Base-by-base conservation (phyloP, 2,888 invertebrate genomes). In the Rosalia funebris region DNA sequence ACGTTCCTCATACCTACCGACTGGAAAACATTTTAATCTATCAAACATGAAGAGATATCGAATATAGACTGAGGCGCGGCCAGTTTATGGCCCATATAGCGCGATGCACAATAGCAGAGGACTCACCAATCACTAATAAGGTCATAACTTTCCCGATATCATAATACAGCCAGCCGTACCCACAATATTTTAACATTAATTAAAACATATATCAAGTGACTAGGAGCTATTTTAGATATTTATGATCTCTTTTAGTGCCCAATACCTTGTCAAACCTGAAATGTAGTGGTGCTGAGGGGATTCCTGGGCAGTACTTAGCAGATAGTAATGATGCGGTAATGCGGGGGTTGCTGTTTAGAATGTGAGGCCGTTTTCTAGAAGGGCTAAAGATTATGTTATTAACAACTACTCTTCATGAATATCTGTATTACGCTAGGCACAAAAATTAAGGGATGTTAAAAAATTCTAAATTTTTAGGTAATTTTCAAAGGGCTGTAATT, bases 71-170 rank as follows among this genome's bases (percentile, higher is more conserved):
- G 63, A 66, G 69, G 70, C 72, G 77, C 75, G 79, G 72, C 75
- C 72, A 75, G 75, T 76, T 79, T 80, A 79, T 78, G 68, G 77
- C 76, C 73, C 76, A 71, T 76, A 76, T 76, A 75, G 74, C 74
- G 69, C 74, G 73, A 73, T 70, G 68, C 70, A 71, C 71, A 72
- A 73, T 71, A 70, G 68, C 64, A 60, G 37, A 63, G 70, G 68
- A 68, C 70, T 63, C 71, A 74, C 77, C 78, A 79, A 79, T 79
- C 78, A 73, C 76, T 78, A 79, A 79, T 79, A 79, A 76, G 75
- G 71, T 72, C 71, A 75, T 78, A 76, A 79, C 75, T 78, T 75
- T 68, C 70, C 70, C 72, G 77, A 79, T 79, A 78, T 77, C 77
- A 77, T 78, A 78, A 79, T 77, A 72, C 63, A 59, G 68, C 57